Evolutionary conservation across 2,888 invertebrate genomes (phyloP).

Genomic region (Lissonota sp.): DNA sequence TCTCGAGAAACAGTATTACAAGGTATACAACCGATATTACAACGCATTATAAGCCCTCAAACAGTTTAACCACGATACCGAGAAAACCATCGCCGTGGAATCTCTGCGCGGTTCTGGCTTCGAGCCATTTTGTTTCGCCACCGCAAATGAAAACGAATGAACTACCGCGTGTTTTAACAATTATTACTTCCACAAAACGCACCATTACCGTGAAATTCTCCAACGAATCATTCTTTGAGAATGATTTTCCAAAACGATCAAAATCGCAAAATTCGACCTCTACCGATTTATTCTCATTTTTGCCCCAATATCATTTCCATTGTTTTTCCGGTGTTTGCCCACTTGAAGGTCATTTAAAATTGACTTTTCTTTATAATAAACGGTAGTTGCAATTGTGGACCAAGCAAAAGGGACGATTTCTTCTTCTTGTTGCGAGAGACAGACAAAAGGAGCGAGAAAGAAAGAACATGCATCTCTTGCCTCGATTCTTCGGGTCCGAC

Average conservation of each 20-base stretch:
- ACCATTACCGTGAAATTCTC: background rate
- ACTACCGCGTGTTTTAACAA: background rate
- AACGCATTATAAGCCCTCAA: background rate
- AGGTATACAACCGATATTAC: background rate
- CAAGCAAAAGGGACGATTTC: slow-evolving; percentile 37
- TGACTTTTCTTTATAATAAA: background rate
- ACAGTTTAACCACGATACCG: slow-evolving; percentile 49
- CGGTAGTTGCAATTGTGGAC: background rate
- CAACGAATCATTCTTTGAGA: background rate
- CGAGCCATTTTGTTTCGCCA: slow-evolving; percentile 23
- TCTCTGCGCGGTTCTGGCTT: slow-evolving; percentile 46
- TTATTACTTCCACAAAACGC: too few relatives aligned
- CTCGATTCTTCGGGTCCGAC: slow-evolving; percentile 60
- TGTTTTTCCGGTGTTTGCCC: too few relatives aligned
- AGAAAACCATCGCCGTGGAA: slow-evolving; percentile 53
- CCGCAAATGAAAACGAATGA: slow-evolving; percentile 6
- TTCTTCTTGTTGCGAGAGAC: slow-evolving; percentile 23
- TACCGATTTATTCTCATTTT: too few relatives aligned
- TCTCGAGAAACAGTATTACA: slow-evolving; percentile 23
- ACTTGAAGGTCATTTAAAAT: too few relatives aligned
- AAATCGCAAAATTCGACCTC: too few relatives aligned
- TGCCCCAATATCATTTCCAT: too few relatives aligned
- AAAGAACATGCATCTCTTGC: slow-evolving; percentile 16
- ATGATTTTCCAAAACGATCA: too few relatives aligned
- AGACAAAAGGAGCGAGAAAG: slow-evolving; percentile 33